Percentiles rank a stretch among this genome's conserved stretches.
Conservation (phyloP, 2,888 invertebrate genomes). For the Nephrotoma appendiculata region DNA sequence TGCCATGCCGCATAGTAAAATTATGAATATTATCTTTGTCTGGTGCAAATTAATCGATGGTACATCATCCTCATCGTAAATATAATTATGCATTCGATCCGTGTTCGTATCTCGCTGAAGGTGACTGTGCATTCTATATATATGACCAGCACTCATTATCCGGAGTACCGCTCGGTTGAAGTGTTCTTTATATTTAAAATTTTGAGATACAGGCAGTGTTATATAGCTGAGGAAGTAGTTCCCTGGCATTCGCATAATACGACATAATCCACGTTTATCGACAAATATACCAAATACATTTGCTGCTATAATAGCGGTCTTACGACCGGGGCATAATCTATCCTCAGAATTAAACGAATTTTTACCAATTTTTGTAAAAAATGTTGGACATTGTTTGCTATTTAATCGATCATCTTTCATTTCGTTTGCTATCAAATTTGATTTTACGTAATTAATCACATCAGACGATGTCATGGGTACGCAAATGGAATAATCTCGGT, state of each 20-base stretch:
- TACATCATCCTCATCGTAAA: neutral
- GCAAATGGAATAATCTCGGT: neutral
- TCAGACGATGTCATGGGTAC: neutral
- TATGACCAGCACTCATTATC: neutral
- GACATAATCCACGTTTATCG: neutral
- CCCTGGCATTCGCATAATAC: neutral
- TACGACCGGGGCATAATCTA: neutral
- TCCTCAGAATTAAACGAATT: neutral
- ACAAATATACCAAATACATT: neutral
- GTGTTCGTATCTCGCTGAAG: neutral
- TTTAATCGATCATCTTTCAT: neutral
- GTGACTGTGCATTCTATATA: neutral
- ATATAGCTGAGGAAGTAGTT: neutral
- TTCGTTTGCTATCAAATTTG: neutral
- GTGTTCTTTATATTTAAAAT: neutral
- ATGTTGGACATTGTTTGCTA: neutral
- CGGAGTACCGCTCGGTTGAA: neutral
- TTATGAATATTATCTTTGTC: neutral
- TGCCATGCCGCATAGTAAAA: neutral
- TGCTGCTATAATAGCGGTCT: neutral
- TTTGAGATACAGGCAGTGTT: neutral
- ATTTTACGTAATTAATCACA: neutral
- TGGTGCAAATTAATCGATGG: neutral
- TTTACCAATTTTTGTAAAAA: neutral
- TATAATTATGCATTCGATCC: neutral